A percentile compares a stretch with the other conserved stretches of the same genome.
Conservation (phyloP, 2,113 vertebrate species). For the Nematolebias whitei region DNA sequence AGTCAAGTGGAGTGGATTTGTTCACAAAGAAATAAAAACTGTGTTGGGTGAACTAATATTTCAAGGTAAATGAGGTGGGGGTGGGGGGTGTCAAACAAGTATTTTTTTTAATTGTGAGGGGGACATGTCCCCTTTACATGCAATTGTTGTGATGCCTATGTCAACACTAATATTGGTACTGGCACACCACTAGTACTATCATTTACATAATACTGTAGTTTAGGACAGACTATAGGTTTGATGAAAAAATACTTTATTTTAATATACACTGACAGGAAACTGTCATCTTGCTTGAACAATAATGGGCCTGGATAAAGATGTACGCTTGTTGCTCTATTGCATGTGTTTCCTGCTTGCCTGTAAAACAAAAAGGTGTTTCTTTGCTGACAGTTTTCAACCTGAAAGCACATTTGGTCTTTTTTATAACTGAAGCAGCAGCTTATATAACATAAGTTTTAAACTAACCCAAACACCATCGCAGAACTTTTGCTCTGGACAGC, state of each 20-base stretch:
- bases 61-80: no score
- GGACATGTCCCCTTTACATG: no score
- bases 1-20: no score
- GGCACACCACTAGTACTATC: no score
- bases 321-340: background rate
- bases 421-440: slow-evolving; percentile 7
- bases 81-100: no score
- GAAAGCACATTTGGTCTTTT: background rate
- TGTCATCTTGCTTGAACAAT: background rate
- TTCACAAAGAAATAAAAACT: no score
- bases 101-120: no score
- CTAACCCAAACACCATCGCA: background rate
- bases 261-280: background rate
- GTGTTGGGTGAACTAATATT: no score
- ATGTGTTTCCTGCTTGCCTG: no score
- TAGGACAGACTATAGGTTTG: background rate
- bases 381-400: background rate
- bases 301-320: background rate
- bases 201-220: no score
- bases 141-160: no score
- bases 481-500: background rate
- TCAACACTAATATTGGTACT: no score
- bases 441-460: background rate
- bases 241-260: background rate
- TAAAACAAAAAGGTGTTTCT: background rate